Evolutionary conservation across 2,888 invertebrate genomes (phyloP), one percentile per base, ranked within the genome.

Genomic region (Polydrusus pterygomalis): DNA sequence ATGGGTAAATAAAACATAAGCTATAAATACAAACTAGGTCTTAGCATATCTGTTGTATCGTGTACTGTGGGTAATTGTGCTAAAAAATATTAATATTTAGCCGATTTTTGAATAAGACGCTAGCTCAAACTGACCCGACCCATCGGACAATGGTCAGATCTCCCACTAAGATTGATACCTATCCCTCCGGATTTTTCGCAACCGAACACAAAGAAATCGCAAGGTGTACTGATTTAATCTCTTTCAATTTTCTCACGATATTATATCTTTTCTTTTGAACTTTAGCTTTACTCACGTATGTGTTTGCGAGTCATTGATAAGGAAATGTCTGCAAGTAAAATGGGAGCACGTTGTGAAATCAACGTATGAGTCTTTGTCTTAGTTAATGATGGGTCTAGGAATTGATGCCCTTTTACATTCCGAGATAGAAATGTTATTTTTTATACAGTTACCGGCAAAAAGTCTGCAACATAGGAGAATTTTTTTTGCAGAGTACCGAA

Each of bases 231-330:
- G 20, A 34, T 34, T 51, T 58, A 72, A 77, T 77, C 77, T 77
- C 64, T 47, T 34, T 65, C 73, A 77, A 68, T 77, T 77, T 77
- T 77, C 77, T 77, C 77, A 77, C 77, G 77, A 77, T 77, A 67
- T 70, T 70, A 70, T 75, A 77, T 69, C 73, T 69, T 70, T 58
- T 76, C 73, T 62, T 73, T 62, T 77, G 77, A 77, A 77, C 77
- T 77, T 77, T 77, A 58, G 62, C 70, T 69, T 73, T 69, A 70
- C 77, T 77, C 77, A 77, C 77, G 77, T 77, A 77, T 73, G 64
- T 73, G 69, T 45, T 34, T 62, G 68, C 75, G 40, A 72, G 60
- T 62, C 63, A 69, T 75, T 76, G 76, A 76, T 76, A 76, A 76
- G 69, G 69, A 72, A 75, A 75, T 54, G 75, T 75, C 72, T 72